Conservation (phyloP, 2,113 vertebrate species). For the Rynchops niger region DNA sequence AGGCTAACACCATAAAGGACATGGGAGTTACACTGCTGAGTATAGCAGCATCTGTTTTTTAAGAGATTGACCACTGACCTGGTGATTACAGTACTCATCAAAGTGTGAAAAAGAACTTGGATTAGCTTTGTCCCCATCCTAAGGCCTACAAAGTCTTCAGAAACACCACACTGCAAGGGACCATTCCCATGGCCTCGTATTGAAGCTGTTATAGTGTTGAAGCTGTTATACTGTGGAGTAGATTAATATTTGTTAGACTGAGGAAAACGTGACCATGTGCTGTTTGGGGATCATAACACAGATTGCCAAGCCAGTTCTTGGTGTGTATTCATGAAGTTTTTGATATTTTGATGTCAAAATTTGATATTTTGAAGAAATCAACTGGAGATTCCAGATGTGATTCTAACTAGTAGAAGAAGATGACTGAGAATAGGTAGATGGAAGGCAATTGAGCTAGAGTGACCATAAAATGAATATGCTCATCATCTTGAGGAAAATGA, state of each 20-base stretch:
- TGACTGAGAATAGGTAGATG: neutral
- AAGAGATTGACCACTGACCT: neutral
- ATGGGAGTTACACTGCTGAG: neutral
- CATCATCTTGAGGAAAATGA: neutral
- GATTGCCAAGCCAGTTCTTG: neutral
- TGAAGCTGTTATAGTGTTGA: neutral
- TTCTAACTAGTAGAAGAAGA: neutral
- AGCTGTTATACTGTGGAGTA: neutral
- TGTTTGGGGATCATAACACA: neutral
- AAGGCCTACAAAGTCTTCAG: neutral
- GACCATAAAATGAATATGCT: neutral
- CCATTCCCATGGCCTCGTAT: fast-evolving
- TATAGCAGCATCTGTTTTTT: neutral
- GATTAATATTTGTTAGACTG: neutral
- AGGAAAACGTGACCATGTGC: neutral
- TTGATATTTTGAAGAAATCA: neutral
- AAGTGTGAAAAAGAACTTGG: neutral
- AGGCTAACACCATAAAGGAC: neutral
- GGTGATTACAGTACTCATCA: neutral
- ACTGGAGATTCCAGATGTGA: neutral
- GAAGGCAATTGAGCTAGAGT: neutral
- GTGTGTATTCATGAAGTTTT: neutral
- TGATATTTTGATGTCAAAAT: neutral
- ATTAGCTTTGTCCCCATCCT: neutral
- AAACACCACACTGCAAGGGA: neutral